Base-by-base conservation (phyloP, 2,888 invertebrate species). In the Cataglyphis albicans region DNA sequence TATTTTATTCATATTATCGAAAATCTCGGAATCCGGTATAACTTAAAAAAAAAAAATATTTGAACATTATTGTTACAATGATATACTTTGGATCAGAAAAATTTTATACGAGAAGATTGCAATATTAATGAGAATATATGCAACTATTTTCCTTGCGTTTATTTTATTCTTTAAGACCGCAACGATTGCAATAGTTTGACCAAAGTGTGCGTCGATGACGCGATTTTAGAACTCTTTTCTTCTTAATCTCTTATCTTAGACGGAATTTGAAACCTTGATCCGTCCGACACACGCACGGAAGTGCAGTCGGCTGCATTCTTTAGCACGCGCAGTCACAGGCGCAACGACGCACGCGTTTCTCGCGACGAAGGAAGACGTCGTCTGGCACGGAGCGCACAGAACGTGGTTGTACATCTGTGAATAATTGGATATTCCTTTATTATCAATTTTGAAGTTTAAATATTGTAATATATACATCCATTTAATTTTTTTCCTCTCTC, bases 401-500 rank as follows among this genome's bases (percentile, higher is more conserved):
- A 92, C 98, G 97, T 82, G 98, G 98, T 94, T 98, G 98, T 93
- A 98, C 97, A 94, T 96, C 98, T 98, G 95, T 61, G 95, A 95
- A 82, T 52, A 84, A 59, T 52, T 0, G 3, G 4, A 61, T 32
- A 21, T 63, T 48, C 12, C 18, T 52, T 25, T 57, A 57, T 57
- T 57, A 25, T 52, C 32, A n/a, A 25, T 25, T 44, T 59, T n/a
- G 9, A 5, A 48, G 48, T 18, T 52, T 52, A 52, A 6, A 18
- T 52, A n/a, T 7, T 52, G 1, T 52, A 52, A 52, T 52, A 52
- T 52, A 18, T 44, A 44, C 44, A 44, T 48, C 18, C 48, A 1
- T 52, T 52, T 52, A 52, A 7, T n/a, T 52, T 2, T n/a, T n/a
- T 72, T 21, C 18, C 21, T 52, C 9, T 25, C 21, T 72, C 55